Percentiles rank a stretch among this genome's conserved stretches.
Conservation (phyloP, 2,113 vertebrate genomes). For the Cairina moschata region DNA sequence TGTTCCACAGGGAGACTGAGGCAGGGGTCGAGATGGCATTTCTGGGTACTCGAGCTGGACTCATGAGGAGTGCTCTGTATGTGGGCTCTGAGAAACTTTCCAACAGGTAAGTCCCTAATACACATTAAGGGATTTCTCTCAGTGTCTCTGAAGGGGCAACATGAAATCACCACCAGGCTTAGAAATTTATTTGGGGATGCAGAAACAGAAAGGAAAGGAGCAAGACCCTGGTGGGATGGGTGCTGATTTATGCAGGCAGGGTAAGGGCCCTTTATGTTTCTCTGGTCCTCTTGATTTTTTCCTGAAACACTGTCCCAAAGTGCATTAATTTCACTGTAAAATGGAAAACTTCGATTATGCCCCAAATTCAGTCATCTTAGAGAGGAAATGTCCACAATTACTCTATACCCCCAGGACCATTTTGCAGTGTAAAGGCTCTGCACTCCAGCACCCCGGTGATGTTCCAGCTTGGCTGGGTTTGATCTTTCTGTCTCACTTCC, state of each 20-base stretch:
- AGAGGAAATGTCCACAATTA: not conserved
- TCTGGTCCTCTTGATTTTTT: not conserved
- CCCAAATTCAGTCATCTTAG: not conserved
- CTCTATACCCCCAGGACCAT: not conserved
- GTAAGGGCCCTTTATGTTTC: not conserved
- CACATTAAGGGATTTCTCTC: not conserved
- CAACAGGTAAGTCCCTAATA: conserved; percentile 80
- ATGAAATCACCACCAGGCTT: not conserved
- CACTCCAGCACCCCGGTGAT: not conserved
- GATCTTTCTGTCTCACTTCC: not conserved
- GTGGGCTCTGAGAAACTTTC: conserved; percentile 87
- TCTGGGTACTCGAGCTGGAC: conserved; percentile 91
- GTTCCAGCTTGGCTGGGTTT: conserved; percentile 7
- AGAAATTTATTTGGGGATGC: not conserved
- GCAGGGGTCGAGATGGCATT: conserved; percentile 87
- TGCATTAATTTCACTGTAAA: not conserved
- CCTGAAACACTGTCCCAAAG: not conserved
- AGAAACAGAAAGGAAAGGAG: not conserved
- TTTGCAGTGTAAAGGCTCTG: not conserved
- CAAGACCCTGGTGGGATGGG: not conserved
- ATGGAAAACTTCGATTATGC: not conserved
- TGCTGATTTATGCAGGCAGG: not conserved
- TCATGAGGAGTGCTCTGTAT: conserved; percentile 85
- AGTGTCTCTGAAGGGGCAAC: not conserved
- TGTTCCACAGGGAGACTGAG: conserved; percentile 73